Evolutionary conservation across 2,888 invertebrate genomes (phyloP).

Genomic region (Machimus atricapillus): DNA sequence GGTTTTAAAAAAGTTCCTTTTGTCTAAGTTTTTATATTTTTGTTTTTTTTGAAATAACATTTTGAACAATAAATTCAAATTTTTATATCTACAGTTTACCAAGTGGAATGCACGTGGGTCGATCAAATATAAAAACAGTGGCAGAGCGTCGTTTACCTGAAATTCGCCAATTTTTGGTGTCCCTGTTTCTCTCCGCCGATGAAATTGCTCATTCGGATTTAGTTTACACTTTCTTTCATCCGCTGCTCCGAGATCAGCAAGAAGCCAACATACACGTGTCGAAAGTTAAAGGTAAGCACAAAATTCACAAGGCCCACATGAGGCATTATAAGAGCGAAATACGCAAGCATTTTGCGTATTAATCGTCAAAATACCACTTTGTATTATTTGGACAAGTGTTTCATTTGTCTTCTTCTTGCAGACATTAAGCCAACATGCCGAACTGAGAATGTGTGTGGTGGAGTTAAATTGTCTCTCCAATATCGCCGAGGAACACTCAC

Average conservation of each 20-base stretch:
- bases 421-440: conserved; percentile 57
- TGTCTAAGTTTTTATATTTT: conserved; percentile 19
- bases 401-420: conserved; percentile 45
- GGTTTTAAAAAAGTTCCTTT: not conserved
- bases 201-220: conserved; percentile 96
- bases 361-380: not conserved
- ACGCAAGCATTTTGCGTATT: not conserved
- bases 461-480: conserved; percentile 79
- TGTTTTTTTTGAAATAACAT: not conserved
- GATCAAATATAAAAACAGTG: conserved; percentile 93
- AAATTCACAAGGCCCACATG: not conserved
- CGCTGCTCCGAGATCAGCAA: conserved; percentile 91
- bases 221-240: conserved; percentile 99
- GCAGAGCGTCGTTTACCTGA: conserved; percentile 91
- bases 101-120: conserved; percentile 81
- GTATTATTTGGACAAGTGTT: not conserved
- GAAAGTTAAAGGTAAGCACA: conserved; percentile 74
- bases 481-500: conserved; percentile 77
- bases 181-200: conserved; percentile 84
- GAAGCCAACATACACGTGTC: conserved; percentile 81
- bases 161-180: conserved; percentile 85
- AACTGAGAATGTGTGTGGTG: conserved; percentile 68
- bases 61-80: not conserved
- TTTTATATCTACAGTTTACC: conserved; percentile 67
- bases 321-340: not conserved